Evolutionary conservation across 1,140 invertebrate genomes (phyloP), one percentile per base, ranked within the genome.

Genomic region (Ceratosolen solmsi): DNA sequence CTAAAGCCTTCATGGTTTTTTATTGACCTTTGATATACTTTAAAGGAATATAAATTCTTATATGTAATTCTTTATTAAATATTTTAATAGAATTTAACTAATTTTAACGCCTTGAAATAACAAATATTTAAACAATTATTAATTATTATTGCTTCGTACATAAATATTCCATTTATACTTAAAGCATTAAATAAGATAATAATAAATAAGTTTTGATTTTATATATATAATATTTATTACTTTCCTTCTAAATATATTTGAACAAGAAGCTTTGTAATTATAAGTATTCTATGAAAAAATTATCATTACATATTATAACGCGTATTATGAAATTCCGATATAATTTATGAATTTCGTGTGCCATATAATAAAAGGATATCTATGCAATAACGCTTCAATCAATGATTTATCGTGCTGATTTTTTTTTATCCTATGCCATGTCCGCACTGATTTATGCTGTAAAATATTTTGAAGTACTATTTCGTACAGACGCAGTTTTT

Each of bases 301-400:
- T 27, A 41, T 30, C 46, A 58, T 60, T 49, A 80, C 25, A 3
- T 80, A 58, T 27, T 80, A 9, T 71, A 60, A 60, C 9, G 33
- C 17, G 54, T n/a, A 22, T 15, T 60, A 51, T 58, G 56, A 49
- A 73, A 72, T n/a, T 13, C 27, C 25, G 36, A 51, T n/a, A n/a
- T 80, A 65, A 80, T 74, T 80, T 80, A 80, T 74, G 58, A 22
- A 13, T 80, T 80, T 54, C 46, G 51, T 36, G 41, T 72, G 71
- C 54, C 71, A 49, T 80, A 65, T 73, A 74, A 80, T 80, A 70
- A 49, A 51, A 74, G 46, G 30, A 41, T 74, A 74, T 74, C 54
- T 74, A 65, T 65, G 71, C 58, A 74, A 73, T 74, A 80, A 80
- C 74, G 79, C 46, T 74, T 73, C 46, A 74, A 80, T 73, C 46